phyloP scores from a whole-genome alignment of 2,113 vertebrate species.

The Coturnix japonica region DNA sequence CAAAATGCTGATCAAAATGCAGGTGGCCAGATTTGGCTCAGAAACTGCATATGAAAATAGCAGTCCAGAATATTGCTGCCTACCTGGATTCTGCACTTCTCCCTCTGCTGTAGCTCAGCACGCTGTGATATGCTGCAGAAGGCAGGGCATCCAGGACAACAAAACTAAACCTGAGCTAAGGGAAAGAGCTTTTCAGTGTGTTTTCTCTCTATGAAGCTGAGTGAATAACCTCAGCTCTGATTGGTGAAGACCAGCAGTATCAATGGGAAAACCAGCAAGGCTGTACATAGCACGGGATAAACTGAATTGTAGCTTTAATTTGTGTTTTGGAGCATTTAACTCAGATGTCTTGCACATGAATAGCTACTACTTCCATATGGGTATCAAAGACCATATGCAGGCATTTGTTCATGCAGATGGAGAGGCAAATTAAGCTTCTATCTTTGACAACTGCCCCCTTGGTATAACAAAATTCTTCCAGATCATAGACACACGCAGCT shows the following conservation, averaged over 20 bases:
- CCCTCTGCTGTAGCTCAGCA: background rate
- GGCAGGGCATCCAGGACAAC: background rate
- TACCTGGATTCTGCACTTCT: background rate
- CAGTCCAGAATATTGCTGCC: rapidly evolving
- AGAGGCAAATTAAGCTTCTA: background rate
- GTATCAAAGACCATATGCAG: background rate
- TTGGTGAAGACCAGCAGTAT: background rate
- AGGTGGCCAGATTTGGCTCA: conserved; percentile 15
- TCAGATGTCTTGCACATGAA: background rate
- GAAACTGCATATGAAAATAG: background rate
- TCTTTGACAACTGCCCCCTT: background rate
- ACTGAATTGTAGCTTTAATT: background rate
- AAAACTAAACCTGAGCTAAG: background rate
- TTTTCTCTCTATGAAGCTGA: background rate
- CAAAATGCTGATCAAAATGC: conserved; percentile 40
- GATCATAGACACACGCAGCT: background rate
- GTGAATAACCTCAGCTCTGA: background rate
- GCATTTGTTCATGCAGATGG: background rate
- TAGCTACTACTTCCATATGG: background rate
- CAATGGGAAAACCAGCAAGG: background rate
- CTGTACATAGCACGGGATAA: background rate
- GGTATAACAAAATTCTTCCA: background rate
- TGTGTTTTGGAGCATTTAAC: background rate
- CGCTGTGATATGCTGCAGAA: background rate
- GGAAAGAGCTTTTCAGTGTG: background rate